Evolutionary conservation across 2,113 vertebrate genomes (phyloP).

Genomic region (Neofelis nebulosa): DNA sequence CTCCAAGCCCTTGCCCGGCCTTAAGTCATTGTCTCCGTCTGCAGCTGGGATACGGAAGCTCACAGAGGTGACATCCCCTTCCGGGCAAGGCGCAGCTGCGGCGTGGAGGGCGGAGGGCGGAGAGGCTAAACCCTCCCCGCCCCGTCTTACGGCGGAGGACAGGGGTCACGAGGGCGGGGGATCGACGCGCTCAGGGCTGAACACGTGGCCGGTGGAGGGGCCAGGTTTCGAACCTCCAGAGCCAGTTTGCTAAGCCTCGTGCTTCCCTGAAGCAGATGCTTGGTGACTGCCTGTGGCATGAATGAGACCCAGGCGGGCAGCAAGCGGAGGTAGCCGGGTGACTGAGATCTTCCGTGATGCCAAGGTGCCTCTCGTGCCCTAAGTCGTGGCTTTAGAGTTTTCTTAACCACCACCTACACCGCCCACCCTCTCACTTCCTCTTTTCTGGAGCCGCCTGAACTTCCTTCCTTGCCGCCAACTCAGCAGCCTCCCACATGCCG

Average conservation of each 20-base stretch:
- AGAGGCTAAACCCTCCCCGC: not conserved
- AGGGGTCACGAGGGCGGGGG: not conserved
- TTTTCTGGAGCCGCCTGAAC: not conserved
- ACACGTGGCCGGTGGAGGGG: not conserved
- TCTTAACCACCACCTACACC: not conserved
- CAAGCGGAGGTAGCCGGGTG: not conserved
- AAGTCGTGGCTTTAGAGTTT: not conserved
- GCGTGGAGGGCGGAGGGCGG: no score
- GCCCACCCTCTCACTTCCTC: not conserved
- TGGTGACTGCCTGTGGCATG: not conserved
- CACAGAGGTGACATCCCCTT: not conserved
- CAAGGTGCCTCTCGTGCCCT: not conserved
- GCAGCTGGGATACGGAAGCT: no score
- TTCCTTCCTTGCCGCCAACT: not conserved
- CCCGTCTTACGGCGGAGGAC: not conserved
- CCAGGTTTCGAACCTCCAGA: not conserved
- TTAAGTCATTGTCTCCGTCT: no score
- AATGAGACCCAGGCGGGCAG: not conserved
- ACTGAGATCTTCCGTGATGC: no score
- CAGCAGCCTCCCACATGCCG: not conserved
- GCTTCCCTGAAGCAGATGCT: not conserved
- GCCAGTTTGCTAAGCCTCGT: not conserved
- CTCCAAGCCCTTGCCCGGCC: not conserved
- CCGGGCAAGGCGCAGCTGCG: not conserved
- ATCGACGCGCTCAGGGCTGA: fast-evolving